Conservation (phyloP, 2,797 vertebrate species). For the Eurystomus glaucurus region DNA sequence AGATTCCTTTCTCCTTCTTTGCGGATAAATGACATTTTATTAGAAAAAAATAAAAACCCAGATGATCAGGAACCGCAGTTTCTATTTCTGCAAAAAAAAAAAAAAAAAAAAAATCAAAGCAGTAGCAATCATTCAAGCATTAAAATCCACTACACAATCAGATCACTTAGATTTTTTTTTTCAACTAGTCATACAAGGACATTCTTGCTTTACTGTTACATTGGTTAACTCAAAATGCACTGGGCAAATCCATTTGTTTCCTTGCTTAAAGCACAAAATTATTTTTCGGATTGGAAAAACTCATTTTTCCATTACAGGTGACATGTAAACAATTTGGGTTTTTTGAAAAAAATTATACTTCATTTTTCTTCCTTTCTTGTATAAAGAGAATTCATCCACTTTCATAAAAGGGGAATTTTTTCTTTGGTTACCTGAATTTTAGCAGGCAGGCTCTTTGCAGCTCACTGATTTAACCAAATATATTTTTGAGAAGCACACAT, state of each 20-base stretch:
- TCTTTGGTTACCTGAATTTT: neutral
- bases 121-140: neutral
- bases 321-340: neutral
- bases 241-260: neutral
- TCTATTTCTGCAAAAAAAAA: conserved; percentile 28
- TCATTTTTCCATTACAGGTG: neutral
- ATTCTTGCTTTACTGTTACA: neutral
- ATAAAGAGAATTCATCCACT: neutral
- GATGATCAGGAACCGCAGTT: conserved; percentile 13
- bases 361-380: neutral
- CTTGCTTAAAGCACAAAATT: neutral
- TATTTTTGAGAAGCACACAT: neutral
- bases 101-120: neutral
- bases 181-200: neutral
- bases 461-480: neutral
- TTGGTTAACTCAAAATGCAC: neutral
- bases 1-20: conserved; percentile 21
- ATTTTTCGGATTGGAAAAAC: neutral
- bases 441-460: neutral
- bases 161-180: conserved; percentile 12
- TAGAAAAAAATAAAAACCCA: neutral
- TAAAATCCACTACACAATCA: conserved; percentile 40
- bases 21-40: conserved; percentile 39
- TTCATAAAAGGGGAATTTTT: neutral
- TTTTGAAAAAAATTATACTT: neutral